phyloP scores from a whole-genome alignment of 35 echinoderm and acorn worm genomes.

The Patiria miniata region DNA sequence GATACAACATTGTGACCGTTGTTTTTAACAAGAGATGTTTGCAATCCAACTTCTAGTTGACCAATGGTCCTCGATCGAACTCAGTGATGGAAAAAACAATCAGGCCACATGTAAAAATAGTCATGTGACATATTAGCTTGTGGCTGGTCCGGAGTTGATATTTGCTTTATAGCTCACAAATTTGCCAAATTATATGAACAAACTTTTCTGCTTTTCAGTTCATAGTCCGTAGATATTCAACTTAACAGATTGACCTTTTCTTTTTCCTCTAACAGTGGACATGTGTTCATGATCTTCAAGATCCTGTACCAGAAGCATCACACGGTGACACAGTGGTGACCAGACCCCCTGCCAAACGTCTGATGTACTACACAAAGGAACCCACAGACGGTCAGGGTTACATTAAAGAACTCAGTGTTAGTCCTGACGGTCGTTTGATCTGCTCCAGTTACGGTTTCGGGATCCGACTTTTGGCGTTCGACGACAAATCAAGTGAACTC shows the following conservation, averaged over 20 bases:
- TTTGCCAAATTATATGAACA: no score
- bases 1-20: no score
- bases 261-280: slow-evolving; percentile 71
- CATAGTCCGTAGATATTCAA: no score
- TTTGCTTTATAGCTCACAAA: no score
- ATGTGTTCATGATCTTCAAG: slow-evolving; percentile 93
- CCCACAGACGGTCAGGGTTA: slow-evolving; percentile 90
- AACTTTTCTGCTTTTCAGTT: no score
- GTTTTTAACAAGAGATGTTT: no score
- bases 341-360: slow-evolving; percentile 42
- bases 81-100: no score
- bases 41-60: no score
- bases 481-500: slow-evolving; percentile 71
- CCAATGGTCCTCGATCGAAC: no score
- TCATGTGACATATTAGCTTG: no score
- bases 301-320: not conserved
- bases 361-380: slow-evolving; percentile 78
- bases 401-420: slow-evolving; percentile 97
- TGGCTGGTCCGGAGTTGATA: no score
- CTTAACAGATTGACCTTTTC: not conserved
- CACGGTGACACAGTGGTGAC: not conserved
- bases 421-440: slow-evolving; percentile 87
- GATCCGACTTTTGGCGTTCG: slow-evolving; percentile 74
- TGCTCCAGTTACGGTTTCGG: slow-evolving; percentile 90
- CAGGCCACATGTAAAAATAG: no score